These are phyloP conservation scores for Oryzias melastigma DNA, from an alignment of 2,113 vertebrate species.

Conservation along the genomic window DNA sequence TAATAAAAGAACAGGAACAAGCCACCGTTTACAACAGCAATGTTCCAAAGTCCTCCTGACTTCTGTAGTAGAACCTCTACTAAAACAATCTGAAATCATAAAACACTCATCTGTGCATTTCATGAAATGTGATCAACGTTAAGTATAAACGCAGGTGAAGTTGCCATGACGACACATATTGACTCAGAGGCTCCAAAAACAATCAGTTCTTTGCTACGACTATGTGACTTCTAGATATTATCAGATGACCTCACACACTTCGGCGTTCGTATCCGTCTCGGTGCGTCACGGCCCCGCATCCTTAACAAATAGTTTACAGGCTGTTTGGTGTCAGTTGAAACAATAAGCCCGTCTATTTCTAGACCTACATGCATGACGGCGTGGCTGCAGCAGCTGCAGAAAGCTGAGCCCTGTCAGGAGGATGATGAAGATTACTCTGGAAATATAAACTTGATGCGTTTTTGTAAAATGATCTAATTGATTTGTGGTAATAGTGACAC, in stretches of 20 bases:
- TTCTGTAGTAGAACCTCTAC: no score
- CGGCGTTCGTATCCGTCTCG: not conserved
- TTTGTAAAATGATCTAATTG: no score
- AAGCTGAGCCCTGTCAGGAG: not conserved
- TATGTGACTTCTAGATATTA: not conserved
- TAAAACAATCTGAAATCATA: no score
- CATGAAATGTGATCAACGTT: no score
- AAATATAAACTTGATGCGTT: no score
- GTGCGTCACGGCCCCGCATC: slow-evolving; percentile 12
- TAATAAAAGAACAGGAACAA: no score
- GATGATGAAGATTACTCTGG: not conserved
- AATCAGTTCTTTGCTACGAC: not conserved
- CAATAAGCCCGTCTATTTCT: slow-evolving; percentile 66
- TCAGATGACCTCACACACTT: not conserved
- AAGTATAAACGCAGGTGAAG: not conserved
- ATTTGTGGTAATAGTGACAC: not conserved
- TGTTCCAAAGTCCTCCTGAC: no score
- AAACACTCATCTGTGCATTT: no score
- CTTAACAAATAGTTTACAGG: slow-evolving; percentile 30
- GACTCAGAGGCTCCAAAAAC: not conserved
- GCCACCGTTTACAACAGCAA: no score
- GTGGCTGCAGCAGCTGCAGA: slow-evolving; percentile 23
- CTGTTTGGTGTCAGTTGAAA: slow-evolving; percentile 18
- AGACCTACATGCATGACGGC: slow-evolving; percentile 32
- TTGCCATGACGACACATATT: not conserved